These are phyloP conservation scores for Calosoma granatense DNA, from an alignment of 1,140 invertebrate species.

Conservation along the genomic window DNA sequence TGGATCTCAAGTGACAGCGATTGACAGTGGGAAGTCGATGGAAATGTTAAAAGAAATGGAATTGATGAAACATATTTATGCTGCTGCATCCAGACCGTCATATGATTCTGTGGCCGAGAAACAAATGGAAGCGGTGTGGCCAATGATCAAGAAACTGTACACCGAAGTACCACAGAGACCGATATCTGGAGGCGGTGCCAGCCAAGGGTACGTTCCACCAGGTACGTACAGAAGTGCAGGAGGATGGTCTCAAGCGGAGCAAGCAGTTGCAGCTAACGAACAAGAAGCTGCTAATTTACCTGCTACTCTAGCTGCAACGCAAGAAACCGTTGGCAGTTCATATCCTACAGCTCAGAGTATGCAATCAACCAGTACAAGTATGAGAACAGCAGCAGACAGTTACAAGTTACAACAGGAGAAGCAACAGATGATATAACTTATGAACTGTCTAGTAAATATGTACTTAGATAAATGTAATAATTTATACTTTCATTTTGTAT, in stretches of 20 bases:
- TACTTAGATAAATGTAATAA: too few relatives aligned
- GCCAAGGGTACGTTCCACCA: neutral
- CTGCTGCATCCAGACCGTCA: neutral
- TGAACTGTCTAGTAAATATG: too few relatives aligned
- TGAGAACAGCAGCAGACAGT: neutral
- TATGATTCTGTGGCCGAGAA: neutral
- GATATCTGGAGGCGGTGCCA: too few relatives aligned
- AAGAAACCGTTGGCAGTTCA: neutral
- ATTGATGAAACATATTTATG: neutral
- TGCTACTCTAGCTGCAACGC: neutral
- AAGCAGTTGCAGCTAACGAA: too few relatives aligned
- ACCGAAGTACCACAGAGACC: neutral
- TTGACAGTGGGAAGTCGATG: neutral
- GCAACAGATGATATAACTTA: too few relatives aligned
- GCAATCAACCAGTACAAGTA: neutral
- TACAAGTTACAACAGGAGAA: too few relatives aligned
- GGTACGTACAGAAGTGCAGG: neutral
- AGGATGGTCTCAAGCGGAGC: neutral
- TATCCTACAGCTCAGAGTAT: neutral
- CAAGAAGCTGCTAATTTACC: too few relatives aligned
- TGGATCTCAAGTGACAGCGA: constrained; percentile 3
- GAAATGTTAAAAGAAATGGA: neutral
- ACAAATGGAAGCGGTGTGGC: neutral
- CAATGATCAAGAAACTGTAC: neutral
- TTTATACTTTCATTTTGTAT: too few relatives aligned